These are phyloP conservation scores for Dendrolimus punctatus DNA, from an alignment of 1,140 invertebrate genomes.

Conservation along the genomic window DNA sequence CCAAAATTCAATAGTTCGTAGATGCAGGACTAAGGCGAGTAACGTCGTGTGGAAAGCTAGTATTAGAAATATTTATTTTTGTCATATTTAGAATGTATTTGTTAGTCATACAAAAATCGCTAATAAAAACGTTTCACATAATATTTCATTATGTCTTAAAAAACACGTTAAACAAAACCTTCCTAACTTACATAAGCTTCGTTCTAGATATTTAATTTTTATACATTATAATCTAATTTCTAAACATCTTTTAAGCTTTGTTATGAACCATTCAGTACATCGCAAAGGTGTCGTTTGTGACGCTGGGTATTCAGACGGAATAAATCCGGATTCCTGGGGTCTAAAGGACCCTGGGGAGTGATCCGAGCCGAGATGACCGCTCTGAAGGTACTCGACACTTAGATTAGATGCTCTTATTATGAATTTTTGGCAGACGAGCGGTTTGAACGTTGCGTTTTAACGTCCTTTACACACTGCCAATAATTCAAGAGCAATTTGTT, in stretches of 20 bases:
- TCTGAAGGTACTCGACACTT: slow-evolving; percentile 52
- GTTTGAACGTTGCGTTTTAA: slow-evolving; percentile 12
- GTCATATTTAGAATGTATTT: too few relatives aligned
- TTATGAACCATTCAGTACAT: slow-evolving; percentile 41
- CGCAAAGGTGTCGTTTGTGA: slow-evolving; percentile 47
- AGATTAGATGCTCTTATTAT: slow-evolving; percentile 47
- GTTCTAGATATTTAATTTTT: background rate
- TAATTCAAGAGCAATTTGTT: too few relatives aligned
- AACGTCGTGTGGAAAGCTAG: too few relatives aligned
- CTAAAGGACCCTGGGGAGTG: slow-evolving; percentile 52
- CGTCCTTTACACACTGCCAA: background rate
- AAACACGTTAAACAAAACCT: too few relatives aligned
- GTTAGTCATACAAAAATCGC: too few relatives aligned
- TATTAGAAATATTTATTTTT: too few relatives aligned
- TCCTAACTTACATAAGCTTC: too few relatives aligned
- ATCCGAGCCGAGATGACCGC: slow-evolving; percentile 59
- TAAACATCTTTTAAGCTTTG: slow-evolving; percentile 36
- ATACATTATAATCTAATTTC: slow-evolving; percentile 37
- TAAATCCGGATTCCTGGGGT: slow-evolving; percentile 59
- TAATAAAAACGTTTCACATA: too few relatives aligned
- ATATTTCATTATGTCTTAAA: too few relatives aligned
- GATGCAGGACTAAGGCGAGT: too few relatives aligned
- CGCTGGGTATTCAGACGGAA: slow-evolving; percentile 53
- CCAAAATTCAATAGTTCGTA: too few relatives aligned
- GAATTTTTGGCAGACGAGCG: slow-evolving; percentile 25